Conservation (phyloP, 2,113 vertebrate genomes). For the Perccottus glenii region DNA sequence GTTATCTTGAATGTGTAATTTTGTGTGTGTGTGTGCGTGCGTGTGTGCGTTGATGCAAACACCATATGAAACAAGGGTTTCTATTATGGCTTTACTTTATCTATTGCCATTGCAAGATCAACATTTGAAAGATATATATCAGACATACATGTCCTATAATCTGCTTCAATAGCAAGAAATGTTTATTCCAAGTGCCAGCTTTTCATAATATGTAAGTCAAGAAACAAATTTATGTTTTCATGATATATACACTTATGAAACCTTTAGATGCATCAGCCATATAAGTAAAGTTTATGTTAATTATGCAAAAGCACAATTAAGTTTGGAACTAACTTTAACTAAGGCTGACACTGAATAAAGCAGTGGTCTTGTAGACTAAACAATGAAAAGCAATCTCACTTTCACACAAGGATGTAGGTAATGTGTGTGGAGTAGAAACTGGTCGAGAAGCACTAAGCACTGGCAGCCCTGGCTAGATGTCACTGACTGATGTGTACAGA, state of each 20-base stretch:
- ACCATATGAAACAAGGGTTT: background rate
- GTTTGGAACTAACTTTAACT: no score
- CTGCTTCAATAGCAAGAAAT: no score
- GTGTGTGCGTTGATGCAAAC: constrained; percentile 17
- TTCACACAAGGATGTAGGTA: constrained; percentile 34
- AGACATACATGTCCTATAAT: no score
- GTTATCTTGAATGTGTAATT: constrained; percentile 66
- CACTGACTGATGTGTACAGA: constrained; percentile 67
- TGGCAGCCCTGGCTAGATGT: constrained; percentile 49
- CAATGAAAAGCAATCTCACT: constrained; percentile 22
- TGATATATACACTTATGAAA: no score
- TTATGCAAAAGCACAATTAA: background rate
- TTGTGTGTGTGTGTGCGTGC: constrained; percentile 34
- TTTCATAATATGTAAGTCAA: no score
- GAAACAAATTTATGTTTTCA: background rate
- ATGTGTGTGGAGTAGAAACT: constrained; percentile 54
- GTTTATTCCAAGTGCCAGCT: no score
- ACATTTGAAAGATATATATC: no score
- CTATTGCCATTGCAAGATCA: no score
- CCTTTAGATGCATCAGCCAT: no score
- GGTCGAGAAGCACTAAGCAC: constrained; percentile 53
- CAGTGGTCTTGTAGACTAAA: background rate
- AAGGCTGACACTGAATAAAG: no score
- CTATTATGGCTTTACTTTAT: no score
- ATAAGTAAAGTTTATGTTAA: no score